Evolutionary conservation across 2,888 invertebrate genomes (phyloP).

Genomic region (Xanthorhoe designata): DNA sequence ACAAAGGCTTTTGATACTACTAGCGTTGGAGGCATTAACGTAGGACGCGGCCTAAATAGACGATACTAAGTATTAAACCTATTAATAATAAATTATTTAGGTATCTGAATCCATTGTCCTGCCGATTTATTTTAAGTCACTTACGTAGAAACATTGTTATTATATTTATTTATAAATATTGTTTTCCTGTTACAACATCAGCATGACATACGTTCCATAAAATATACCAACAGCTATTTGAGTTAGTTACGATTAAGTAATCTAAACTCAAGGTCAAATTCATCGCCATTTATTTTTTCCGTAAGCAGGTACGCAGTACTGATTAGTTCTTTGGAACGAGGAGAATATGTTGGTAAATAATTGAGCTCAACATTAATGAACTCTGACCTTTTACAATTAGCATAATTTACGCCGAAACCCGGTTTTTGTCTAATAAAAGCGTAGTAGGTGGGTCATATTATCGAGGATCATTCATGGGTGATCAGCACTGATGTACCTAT

Average conservation of each 20-base stretch:
- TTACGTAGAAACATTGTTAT: background rate
- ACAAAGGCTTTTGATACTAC: too few relatives aligned
- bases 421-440: constrained; percentile 2
- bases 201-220: background rate
- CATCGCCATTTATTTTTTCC: background rate
- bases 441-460: constrained; percentile 36
- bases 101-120: background rate
- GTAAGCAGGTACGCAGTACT: background rate
- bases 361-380: background rate
- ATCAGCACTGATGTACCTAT: constrained; percentile 62
- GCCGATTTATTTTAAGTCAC: background rate
- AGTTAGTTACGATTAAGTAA: background rate
- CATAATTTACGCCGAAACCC: constrained; percentile 2
- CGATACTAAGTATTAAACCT: too few relatives aligned
- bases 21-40: too few relatives aligned
- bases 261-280: background rate
- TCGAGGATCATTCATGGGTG: constrained; percentile 56
- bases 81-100: background rate
- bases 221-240: background rate
- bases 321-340: background rate
- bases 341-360: background rate
- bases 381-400: constrained; percentile 3
- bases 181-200: background rate
- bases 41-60: background rate
- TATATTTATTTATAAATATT: background rate